Conservation (phyloP, 2,888 invertebrate genomes). For the Drosophila lutescens region DNA sequence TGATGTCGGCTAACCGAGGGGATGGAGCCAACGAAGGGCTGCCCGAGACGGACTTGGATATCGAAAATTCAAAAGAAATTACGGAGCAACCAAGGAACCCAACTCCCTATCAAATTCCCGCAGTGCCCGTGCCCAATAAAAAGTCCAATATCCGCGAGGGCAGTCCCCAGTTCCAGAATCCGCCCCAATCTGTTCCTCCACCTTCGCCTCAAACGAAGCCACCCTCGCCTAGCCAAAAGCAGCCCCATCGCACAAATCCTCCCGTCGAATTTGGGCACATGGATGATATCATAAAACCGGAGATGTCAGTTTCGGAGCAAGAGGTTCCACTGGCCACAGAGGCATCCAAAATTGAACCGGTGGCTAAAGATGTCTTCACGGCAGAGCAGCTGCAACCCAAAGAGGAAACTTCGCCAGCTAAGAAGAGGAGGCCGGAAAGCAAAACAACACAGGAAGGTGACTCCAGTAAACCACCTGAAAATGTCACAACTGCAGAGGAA, state of each 20-base stretch:
- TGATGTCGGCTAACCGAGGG: neutral
- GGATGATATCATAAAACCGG: neutral
- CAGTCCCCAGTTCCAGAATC: slow-evolving; percentile 7
- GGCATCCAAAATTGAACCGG: neutral
- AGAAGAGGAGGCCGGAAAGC: neutral
- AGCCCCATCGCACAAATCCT: neutral
- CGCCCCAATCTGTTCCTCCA: slow-evolving; percentile 13
- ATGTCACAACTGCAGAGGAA: neutral
- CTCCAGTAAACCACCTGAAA: neutral
- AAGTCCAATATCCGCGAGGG: slow-evolving; percentile 12
- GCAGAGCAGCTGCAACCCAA: neutral
- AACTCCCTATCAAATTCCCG: slow-evolving; percentile 1
- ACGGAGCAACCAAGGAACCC: slow-evolving; percentile 1
- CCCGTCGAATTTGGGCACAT: slow-evolving; percentile 1
- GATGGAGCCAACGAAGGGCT: neutral
- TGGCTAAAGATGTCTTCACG: neutral
- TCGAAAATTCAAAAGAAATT: slow-evolving; percentile 2
- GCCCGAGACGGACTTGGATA: neutral
- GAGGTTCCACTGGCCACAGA: neutral
- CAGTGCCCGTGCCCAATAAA: neutral
- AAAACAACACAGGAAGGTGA: neutral
- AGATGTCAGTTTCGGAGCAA: neutral
- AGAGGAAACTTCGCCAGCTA: neutral
- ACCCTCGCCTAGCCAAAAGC: neutral
- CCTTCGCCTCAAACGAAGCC: slow-evolving; percentile 15